Percentiles rank a stretch among this genome's conserved stretches.
These are phyloP conservation scores for Cichladusa arquata DNA, from an alignment of 2,113 vertebrate genomes.

Conservation along the genomic window DNA sequence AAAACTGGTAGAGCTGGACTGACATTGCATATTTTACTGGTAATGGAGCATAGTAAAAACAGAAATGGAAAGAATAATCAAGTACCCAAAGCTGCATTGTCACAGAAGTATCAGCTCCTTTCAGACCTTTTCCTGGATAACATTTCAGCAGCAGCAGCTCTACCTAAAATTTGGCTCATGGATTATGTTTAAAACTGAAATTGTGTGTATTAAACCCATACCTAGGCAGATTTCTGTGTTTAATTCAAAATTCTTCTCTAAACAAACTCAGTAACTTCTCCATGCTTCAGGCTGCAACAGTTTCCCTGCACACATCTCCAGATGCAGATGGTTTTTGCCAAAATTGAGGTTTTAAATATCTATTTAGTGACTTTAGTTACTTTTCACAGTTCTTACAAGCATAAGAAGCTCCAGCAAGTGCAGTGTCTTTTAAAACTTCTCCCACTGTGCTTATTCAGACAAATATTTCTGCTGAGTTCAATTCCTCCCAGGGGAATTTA, in stretches of 20 bases:
- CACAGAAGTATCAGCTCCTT: slow-evolving; percentile 4
- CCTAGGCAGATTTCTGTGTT: neutral
- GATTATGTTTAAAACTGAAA: neutral
- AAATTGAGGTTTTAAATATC: neutral
- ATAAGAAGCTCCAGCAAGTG: neutral
- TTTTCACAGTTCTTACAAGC: neutral
- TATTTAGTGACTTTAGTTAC: neutral
- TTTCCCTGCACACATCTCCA: neutral
- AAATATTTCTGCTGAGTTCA: neutral
- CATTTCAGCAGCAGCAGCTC: slow-evolving; percentile 24
- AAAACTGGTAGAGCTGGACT: slow-evolving; percentile 48
- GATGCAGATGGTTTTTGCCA: neutral
- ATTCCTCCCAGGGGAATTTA: neutral
- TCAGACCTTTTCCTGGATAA: neutral
- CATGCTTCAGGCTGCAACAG: neutral
- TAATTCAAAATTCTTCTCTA: neutral
- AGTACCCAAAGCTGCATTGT: slow-evolving; percentile 13
- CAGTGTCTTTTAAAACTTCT: neutral
- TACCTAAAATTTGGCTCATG: neutral
- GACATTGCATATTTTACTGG: slow-evolving; percentile 45
- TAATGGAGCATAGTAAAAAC: slow-evolving; percentile 56
- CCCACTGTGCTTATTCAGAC: neutral
- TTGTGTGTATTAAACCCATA: neutral
- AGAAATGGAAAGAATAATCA: slow-evolving; percentile 33
- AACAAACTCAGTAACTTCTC: neutral